phyloP scores from a whole-genome alignment of 2,797 vertebrate genomes.

The Artibeus jamaicensis region DNA sequence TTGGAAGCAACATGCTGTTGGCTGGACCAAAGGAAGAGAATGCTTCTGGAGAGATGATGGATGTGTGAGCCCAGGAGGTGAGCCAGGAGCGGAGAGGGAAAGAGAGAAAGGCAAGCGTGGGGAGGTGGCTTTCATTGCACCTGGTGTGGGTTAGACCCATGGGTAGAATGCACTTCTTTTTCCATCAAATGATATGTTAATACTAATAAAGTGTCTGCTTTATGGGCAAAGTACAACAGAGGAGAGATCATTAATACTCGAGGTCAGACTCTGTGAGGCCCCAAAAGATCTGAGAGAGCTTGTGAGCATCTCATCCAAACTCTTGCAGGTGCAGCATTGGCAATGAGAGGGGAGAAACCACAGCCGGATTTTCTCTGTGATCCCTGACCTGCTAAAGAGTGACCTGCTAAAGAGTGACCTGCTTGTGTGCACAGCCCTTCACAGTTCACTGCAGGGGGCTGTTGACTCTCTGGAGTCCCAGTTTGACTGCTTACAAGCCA shows the following conservation, averaged over 20 bases:
- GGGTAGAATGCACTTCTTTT: not conserved
- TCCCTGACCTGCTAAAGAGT: not conserved
- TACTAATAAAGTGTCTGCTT: not conserved
- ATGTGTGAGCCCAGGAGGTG: too few species aligned
- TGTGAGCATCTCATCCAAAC: accelerated
- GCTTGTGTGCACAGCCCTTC: not conserved
- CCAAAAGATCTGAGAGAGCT: not conserved
- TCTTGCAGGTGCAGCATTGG: not conserved
- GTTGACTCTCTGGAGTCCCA: too few species aligned
- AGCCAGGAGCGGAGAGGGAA: not conserved
- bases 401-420: accelerated
- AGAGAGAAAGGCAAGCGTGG: accelerated
- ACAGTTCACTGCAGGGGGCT: not conserved
- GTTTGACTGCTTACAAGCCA: not conserved
- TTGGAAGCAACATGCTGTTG: not conserved
- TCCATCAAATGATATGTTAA: not conserved
- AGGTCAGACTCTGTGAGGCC: not conserved
- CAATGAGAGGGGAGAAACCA: not conserved
- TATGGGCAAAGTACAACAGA: not conserved
- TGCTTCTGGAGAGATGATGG: accelerated
- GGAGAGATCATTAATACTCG: not conserved
- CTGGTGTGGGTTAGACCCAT: accelerated
- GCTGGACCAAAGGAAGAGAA: not conserved
- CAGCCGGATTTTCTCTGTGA: too few species aligned
- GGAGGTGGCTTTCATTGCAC: accelerated